Percentiles rank a stretch among this genome's conserved stretches.
Conservation (phyloP, 2,888 invertebrate genomes). For the Drosophila pseudotakahashii region DNA sequence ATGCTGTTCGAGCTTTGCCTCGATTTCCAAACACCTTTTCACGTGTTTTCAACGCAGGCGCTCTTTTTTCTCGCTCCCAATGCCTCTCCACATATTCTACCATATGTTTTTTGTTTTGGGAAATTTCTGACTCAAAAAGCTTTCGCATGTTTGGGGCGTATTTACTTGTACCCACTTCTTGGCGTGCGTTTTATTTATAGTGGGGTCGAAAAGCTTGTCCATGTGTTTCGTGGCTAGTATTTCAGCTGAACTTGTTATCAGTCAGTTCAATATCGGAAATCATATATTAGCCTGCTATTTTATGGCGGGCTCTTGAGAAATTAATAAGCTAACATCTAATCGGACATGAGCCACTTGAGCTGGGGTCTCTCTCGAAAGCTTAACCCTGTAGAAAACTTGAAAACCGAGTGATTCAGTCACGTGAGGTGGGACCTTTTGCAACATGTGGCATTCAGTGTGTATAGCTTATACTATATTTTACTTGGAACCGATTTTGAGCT, state of each 20-base stretch:
- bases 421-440: constrained; percentile 27
- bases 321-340: constrained; percentile 30
- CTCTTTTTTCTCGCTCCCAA: constrained; percentile 7
- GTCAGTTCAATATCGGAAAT: constrained; percentile 5
- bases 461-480: constrained; percentile 14
- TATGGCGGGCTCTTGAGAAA: constrained; percentile 13
- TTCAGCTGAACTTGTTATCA: constrained; percentile 25
- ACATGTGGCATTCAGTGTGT: constrained; percentile 36
- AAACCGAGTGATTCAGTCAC: constrained; percentile 18
- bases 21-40: constrained; percentile 27
- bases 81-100: not conserved
- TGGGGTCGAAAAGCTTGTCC: constrained; percentile 15
- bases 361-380: constrained; percentile 10
- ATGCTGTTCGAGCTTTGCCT: constrained; percentile 12
- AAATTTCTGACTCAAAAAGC: constrained; percentile 61
- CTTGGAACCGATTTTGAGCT: not conserved
- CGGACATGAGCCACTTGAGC: constrained; percentile 31
- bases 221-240: constrained; percentile 12
- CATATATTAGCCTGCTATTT: constrained; percentile 25
- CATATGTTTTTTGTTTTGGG: constrained; percentile 75
- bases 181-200: constrained; percentile 33
- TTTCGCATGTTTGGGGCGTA: constrained; percentile 19
- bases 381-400: constrained; percentile 4
- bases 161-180: constrained; percentile 1
- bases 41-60: constrained; percentile 48